Base-by-base conservation (phyloP, 2,797 vertebrate genomes). In the Poecilia gillii region DNA sequence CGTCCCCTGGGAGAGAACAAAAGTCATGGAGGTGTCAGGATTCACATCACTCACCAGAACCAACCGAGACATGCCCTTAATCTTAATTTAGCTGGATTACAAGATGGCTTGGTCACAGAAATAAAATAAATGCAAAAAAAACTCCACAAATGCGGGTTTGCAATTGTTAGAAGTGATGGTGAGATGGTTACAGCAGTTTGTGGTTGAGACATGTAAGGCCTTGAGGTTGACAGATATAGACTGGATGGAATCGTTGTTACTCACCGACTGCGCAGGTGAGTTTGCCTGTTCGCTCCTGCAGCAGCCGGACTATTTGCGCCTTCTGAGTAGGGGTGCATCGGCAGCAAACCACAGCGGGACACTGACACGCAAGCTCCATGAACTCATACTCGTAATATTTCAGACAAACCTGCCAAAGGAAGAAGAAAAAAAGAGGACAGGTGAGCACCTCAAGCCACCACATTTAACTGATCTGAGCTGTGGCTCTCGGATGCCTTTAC, bases 361-460 rank as follows among this genome's bases (percentile, higher is more conserved):
- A 98, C 95, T 99, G 98, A 87, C 98, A 99, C 0, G 98, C 98
- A 76, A 99, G 94, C 92, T 99, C 98, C 98, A 99, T 99, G 92
- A 99, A 99, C 93, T 99, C 98, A 0, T 96, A 98, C 92, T 99
- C 98, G 0, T 99, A 99, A 93, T 97, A 99, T 88, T 98, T 99
- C 82, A 99, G 95, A 87, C 97, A 98, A 9, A 97, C 97, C 98
- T 97, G 90, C 36, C 71, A 72, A 55, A 84, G 55, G 79, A 84
- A 62, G 79, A 81, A 0, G 74, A n/a, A 80, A 46, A 1, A 80
- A 51, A 1, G 57, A 2, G 2, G 33, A 20, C 9, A 0, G 9
- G 71, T 84, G 68, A 86, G 78, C 53, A 25, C 23, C 18, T 45
- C 1, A 39, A 75, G 53, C 57, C 80, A 41, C 85, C 39, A 3